These are phyloP conservation scores for Leucopsar rothschildi DNA, from an alignment of 2,113 vertebrate genomes.

Conservation along the genomic window DNA sequence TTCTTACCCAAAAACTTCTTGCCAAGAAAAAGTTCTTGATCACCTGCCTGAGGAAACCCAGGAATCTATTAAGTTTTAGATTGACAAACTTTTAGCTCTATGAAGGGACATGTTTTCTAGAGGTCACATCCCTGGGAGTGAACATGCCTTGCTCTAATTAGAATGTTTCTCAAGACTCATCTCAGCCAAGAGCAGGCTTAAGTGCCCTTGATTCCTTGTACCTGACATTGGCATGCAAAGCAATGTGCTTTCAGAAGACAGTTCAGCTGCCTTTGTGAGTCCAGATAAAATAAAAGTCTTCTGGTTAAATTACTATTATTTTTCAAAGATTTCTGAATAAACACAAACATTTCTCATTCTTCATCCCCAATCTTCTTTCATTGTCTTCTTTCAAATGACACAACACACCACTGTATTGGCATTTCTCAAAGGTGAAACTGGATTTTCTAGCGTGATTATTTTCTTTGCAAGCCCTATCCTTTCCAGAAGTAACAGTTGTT, in stretches of 20 bases:
- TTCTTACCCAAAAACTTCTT: not conserved
- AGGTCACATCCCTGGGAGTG: not conserved
- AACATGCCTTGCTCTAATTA: not conserved
- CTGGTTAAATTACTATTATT: not conserved
- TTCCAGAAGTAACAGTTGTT: not conserved
- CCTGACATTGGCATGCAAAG: not conserved
- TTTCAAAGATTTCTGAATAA: not conserved
- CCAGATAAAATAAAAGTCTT: not conserved
- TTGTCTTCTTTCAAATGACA: not conserved
- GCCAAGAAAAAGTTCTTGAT: not conserved
- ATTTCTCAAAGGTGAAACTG: not conserved
- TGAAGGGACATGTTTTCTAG: not conserved
- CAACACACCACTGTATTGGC: not conserved
- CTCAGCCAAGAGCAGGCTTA: not conserved
- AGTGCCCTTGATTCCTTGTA: not conserved
- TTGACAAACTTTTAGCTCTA: not conserved
- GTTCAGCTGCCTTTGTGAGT: not conserved
- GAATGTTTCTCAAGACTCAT: not conserved
- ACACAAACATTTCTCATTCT: not conserved
- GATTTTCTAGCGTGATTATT: not conserved
- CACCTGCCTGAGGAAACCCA: not conserved
- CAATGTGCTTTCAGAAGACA: not conserved
- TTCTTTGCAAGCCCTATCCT: not conserved
- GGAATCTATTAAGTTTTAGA: not conserved
- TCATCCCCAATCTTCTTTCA: not conserved